These are phyloP conservation scores for Drosophila maculinotata DNA, from an alignment of 2,888 invertebrate genomes.

Conservation along the genomic window DNA sequence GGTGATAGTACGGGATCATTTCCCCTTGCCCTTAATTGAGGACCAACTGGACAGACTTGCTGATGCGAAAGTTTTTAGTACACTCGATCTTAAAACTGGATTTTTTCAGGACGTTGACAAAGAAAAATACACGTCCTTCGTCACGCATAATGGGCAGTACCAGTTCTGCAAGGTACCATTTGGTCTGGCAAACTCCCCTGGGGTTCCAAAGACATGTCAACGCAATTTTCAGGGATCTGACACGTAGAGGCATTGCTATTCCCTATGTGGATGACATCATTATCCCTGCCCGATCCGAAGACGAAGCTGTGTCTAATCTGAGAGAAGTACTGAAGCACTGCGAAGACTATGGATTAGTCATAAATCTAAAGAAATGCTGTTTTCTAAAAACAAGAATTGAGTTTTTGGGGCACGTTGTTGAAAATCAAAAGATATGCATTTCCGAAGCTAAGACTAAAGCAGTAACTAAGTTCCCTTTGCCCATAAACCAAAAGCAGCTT, in stretches of 20 bases:
- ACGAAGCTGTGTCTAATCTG: constrained; percentile 7
- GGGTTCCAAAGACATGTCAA: constrained; percentile 45
- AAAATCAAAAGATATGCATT: neutral
- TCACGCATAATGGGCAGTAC: constrained; percentile 68
- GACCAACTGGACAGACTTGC: no score
- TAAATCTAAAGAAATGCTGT: constrained; percentile 14
- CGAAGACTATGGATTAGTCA: neutral
- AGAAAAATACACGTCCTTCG: constrained; percentile 69
- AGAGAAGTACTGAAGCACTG: no score
- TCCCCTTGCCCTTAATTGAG: no score
- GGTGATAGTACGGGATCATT: no score
- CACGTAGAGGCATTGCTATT: constrained; percentile 29
- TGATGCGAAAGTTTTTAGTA: no score
- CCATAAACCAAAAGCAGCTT: constrained; percentile 2
- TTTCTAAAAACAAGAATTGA: neutral
- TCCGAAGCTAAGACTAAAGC: no score
- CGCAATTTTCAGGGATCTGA: constrained; percentile 43
- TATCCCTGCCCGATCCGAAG: neutral
- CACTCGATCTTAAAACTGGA: no score
- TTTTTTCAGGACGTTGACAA: constrained; percentile 37
- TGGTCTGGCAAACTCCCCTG: constrained; percentile 80
- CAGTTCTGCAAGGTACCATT: constrained; percentile 24
- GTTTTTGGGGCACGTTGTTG: constrained; percentile 5
- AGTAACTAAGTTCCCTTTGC: neutral
- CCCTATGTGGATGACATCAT: constrained; percentile 10